Percentiles rank a stretch among this genome's conserved stretches.
These are phyloP conservation scores for Caenorhabditis drosophilae DNA, from an alignment of 2,888 invertebrate genomes.

Conservation along the genomic window DNA sequence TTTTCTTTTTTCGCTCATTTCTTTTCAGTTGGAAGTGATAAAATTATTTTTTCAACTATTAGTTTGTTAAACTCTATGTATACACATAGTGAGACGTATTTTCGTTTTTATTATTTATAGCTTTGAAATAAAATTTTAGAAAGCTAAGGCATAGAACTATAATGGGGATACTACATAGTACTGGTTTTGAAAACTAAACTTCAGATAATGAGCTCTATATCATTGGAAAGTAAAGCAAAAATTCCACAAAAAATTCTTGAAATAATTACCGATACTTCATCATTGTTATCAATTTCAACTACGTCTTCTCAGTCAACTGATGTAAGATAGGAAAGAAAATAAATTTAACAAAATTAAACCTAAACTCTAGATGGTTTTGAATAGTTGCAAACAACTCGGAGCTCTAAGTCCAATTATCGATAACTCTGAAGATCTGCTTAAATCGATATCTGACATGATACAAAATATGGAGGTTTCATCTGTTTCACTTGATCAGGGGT, in stretches of 20 bases:
- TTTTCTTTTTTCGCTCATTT: too few species aligned
- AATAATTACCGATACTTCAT: slow-evolving; percentile 30
- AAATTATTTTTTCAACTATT: too few species aligned
- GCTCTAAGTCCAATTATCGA: slow-evolving; percentile 13
- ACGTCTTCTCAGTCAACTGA: slow-evolving; percentile 22
- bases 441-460: slow-evolving; percentile 6
- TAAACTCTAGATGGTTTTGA: slow-evolving; percentile 14
- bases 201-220: slow-evolving; percentile 29
- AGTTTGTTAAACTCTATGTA: too few species aligned
- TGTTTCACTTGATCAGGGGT: slow-evolving; percentile 15
- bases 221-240: slow-evolving; percentile 36
- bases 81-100: too few species aligned
- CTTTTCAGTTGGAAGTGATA: too few species aligned
- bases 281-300: slow-evolving; percentile 14
- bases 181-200: too few species aligned
- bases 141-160: too few species aligned
- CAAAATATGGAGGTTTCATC: background rate
- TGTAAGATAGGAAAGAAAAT: slow-evolving; percentile 9
- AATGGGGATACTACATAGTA: too few species aligned
- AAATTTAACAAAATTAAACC: background rate
- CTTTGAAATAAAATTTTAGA: too few species aligned
- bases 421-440: slow-evolving; percentile 14
- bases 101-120: too few species aligned
- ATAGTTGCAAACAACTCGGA: slow-evolving; percentile 20
- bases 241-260: slow-evolving; percentile 33